Evolutionary conservation across 2,888 invertebrate species (phyloP).

Genomic region (Coelinius sp.): DNA sequence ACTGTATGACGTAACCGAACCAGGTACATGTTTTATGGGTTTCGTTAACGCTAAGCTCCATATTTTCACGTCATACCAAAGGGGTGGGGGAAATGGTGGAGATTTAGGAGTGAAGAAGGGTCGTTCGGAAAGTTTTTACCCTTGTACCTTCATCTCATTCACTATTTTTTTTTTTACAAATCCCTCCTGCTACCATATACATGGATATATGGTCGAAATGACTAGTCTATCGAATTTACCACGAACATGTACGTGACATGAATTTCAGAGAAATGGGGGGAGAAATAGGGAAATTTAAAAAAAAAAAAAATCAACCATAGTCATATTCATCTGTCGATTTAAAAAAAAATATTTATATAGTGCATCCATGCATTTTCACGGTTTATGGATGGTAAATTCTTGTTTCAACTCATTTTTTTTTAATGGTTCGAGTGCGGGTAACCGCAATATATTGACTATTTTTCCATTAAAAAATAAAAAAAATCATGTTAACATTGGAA

Average conservation of each 20-base stretch:
- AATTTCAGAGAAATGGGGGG: slow-evolving; percentile 35
- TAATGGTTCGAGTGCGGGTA: not conserved
- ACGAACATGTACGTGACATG: slow-evolving; percentile 48
- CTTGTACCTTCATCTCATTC: not conserved
- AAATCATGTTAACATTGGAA: no score
- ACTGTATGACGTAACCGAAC: not conserved
- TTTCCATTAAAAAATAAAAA: not conserved
- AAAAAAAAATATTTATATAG: slow-evolving; percentile 52
- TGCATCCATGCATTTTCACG: slow-evolving; percentile 40
- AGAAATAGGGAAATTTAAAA: slow-evolving; percentile 1
- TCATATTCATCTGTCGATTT: slow-evolving; percentile 44
- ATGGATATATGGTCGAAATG: slow-evolving; percentile 29
- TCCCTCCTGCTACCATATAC: not conserved
- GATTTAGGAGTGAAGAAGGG: slow-evolving; percentile 43
- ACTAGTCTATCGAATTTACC: slow-evolving; percentile 52
- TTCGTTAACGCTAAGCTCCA: slow-evolving; percentile 35
- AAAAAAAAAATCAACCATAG: not conserved
- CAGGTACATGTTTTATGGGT: slow-evolving; percentile 40
- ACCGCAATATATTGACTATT: not conserved
- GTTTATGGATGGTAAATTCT: not conserved
- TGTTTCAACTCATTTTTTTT: not conserved
- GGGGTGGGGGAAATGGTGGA: slow-evolving; percentile 40
- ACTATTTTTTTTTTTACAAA: not conserved
- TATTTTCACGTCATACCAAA: slow-evolving; percentile 39
- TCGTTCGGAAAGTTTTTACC: slow-evolving; percentile 39